Conservation (phyloP, 2,113 vertebrate species). For the Forbesichthys papilliferus region DNA sequence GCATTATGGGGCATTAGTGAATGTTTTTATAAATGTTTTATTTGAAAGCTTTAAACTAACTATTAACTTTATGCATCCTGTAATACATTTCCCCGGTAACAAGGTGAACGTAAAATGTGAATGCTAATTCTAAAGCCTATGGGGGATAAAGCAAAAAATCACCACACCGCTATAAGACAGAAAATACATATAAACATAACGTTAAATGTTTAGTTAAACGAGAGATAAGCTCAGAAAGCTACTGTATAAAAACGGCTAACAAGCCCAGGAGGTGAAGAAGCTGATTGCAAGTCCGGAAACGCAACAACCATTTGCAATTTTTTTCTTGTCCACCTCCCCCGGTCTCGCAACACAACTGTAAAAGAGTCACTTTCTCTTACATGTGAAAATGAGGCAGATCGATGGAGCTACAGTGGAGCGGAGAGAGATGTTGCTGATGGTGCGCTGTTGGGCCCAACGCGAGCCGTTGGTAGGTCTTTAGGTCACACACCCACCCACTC, state of each 20-base stretch:
- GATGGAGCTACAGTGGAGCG: slow-evolving; percentile 59
- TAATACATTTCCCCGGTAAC: too few species aligned
- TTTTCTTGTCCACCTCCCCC: slow-evolving; percentile 70
- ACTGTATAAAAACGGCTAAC: slow-evolving; percentile 51
- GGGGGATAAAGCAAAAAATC: too few species aligned
- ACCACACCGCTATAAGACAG: too few species aligned
- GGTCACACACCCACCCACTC: slow-evolving; percentile 73
- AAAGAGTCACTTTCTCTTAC: slow-evolving; percentile 64
- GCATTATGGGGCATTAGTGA: too few species aligned
- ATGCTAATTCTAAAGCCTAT: too few species aligned
- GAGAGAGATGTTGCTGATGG: slow-evolving; percentile 56
- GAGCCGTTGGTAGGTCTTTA: slow-evolving; percentile 57
- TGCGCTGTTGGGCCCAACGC: slow-evolving; percentile 53
- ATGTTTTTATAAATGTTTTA: too few species aligned
- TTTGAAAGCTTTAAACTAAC: too few species aligned
- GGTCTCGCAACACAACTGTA: slow-evolving; percentile 64
- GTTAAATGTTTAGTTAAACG: slow-evolving; percentile 34
- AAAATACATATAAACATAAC: not conserved
- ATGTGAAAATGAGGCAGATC: slow-evolving; percentile 68
- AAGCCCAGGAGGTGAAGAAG: slow-evolving; percentile 68
- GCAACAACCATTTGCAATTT: slow-evolving; percentile 67
- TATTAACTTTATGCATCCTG: too few species aligned
- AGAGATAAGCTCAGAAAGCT: slow-evolving; percentile 39
- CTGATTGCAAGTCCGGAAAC: slow-evolving; percentile 58
- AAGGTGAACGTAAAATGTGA: too few species aligned